Base-by-base conservation (phyloP, 1,140 invertebrate species). In the Plectrocnemia conspersa region DNA sequence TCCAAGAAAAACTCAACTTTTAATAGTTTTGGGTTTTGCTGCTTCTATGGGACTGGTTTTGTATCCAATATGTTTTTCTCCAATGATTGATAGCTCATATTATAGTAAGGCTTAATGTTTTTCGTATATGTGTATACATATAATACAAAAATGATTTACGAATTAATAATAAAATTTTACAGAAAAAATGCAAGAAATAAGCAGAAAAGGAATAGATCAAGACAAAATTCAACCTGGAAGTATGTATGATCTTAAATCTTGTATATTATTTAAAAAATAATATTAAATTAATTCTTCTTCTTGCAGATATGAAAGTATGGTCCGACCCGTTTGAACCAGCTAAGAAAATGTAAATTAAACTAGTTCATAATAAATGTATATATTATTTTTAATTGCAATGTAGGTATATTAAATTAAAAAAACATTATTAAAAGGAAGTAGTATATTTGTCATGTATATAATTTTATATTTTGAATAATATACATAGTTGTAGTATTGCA, bases 291-390 rank as follows among this genome's bases (percentile, higher is more conserved):
- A 57, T 54, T 41, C 22, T 35, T 25, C 33, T 13, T 42, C 27
- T 80, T 79, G 63, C 69, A 84, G 82, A 82, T 71, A 84, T 84
- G 82, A 84, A 82, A 71, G 78, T 84, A 15, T 84, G 82, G 82
- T 70, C 47, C 1, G 47, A 50, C 38, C 47, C 47, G 3, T 50
- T 50, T n/a, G n/a, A n/a, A n/a, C n/a, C n/a, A n/a, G n/a, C n/a
- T n/a, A n/a, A n/a, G n/a, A n/a, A n/a, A n/a, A n/a, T n/a, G n/a
- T n/a, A n/a, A n/a, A n/a, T n/a, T n/a, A n/a, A n/a, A n/a, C n/a
- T n/a, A n/a, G n/a, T n/a, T n/a, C n/a, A n/a, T n/a, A n/a, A n/a
- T n/a, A n/a, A n/a, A n/a, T n/a, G n/a, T n/a, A n/a, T n/a, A n/a
- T n/a, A n/a, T n/a, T n/a, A n/a, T n/a, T n/a, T n/a, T n/a, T n/a